Percentiles rank a stretch among this genome's conserved stretches.
Conservation (phyloP, 1,140 invertebrate species). For the Leptonema lineaticorne region DNA sequence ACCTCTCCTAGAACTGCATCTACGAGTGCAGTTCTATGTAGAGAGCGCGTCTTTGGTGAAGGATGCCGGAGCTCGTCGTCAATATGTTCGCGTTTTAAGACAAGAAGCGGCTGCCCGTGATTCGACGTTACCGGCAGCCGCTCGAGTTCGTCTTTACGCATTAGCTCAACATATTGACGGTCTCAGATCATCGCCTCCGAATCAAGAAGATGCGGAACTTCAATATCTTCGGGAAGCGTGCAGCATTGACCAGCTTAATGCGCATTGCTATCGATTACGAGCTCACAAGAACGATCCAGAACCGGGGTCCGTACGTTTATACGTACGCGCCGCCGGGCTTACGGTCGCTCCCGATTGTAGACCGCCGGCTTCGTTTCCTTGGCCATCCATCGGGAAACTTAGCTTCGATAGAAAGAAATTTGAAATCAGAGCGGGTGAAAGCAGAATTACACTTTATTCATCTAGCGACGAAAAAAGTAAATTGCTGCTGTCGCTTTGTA, state of each 20-base stretch:
- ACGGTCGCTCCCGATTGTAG: slow-evolving; percentile 75
- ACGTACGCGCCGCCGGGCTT: slow-evolving; percentile 83
- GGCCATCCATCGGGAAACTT: slow-evolving; percentile 91
- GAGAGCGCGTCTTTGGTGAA: slow-evolving; percentile 82
- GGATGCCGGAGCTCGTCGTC: slow-evolving; percentile 86
- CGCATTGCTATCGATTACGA: slow-evolving; percentile 86
- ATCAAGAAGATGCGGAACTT: slow-evolving; percentile 73
- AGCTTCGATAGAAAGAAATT: slow-evolving; percentile 97
- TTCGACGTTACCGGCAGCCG: slow-evolving; percentile 61
- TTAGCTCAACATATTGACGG: slow-evolving; percentile 64
- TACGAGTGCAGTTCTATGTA: slow-evolving; percentile 93
- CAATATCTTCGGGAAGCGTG: slow-evolving; percentile 89
- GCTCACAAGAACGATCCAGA: slow-evolving; percentile 77
- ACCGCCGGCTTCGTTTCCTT: slow-evolving; percentile 74
- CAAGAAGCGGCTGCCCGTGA: slow-evolving; percentile 79
- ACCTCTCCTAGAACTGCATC: slow-evolving; percentile 85
- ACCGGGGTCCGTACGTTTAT: slow-evolving; percentile 72
- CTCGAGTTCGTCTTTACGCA: slow-evolving; percentile 63
- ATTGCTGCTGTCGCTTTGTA: slow-evolving; percentile 83
- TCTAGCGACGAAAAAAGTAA: slow-evolving; percentile 90
- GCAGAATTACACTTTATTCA: slow-evolving; percentile 87
- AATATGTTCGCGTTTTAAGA: slow-evolving; percentile 92
- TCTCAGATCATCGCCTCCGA: slow-evolving; percentile 69
- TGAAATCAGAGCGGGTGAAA: slow-evolving; percentile 86
- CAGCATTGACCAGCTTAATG: slow-evolving; percentile 81